Evolutionary conservation across 1,140 invertebrate genomes (phyloP), one percentile per base, ranked within the genome.

Genomic region (Harlomillsia oculata): DNA sequence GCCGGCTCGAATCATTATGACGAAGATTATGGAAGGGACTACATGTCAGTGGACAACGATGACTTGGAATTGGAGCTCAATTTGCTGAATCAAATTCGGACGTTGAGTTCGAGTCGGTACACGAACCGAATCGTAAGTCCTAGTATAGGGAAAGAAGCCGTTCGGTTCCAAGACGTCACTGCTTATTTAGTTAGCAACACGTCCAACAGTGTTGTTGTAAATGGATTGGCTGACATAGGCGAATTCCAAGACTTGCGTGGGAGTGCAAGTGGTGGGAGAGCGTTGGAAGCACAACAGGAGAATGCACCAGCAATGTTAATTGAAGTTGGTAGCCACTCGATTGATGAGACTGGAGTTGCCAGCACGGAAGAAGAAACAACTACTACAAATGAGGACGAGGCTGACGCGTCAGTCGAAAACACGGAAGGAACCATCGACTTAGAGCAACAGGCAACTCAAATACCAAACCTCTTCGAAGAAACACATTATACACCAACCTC

Each of bases 161-260:
- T 50, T 26, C 28, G 51, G 34, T 59, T 63, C 36, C 61, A 63
- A 37, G 48, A 59, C 44, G 53, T 63, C n/a, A 63, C 61, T 30
- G 61, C 61, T 28, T 63, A 59, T 30, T 28, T 63, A 21, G 25
- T 63, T 5, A 63, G 56, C 37, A 51, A 59, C 23, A 53, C 61
- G 1, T 59, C 36, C 13, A 55, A 34, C 37, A 23, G 16, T n/a
- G n/a, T 21, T 9, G 14, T 41, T 14, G n/a, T n/a, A n/a, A 48
- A 20, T n/a, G n/a, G n/a, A n/a, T n/a, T n/a, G n/a, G n/a, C n/a
- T n/a, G n/a, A n/a, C n/a, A n/a, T n/a, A n/a, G n/a, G n/a, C n/a
- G n/a, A n/a, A n/a, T n/a, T n/a, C n/a, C n/a, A n/a, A n/a, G n/a
- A n/a, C n/a, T n/a, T n/a, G n/a, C n/a, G n/a, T n/a, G n/a, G 32